Evolutionary conservation across 2,797 vertebrate genomes (phyloP), one percentile per base, ranked within the genome.

Genomic region (Leuciscus waleckii): DNA sequence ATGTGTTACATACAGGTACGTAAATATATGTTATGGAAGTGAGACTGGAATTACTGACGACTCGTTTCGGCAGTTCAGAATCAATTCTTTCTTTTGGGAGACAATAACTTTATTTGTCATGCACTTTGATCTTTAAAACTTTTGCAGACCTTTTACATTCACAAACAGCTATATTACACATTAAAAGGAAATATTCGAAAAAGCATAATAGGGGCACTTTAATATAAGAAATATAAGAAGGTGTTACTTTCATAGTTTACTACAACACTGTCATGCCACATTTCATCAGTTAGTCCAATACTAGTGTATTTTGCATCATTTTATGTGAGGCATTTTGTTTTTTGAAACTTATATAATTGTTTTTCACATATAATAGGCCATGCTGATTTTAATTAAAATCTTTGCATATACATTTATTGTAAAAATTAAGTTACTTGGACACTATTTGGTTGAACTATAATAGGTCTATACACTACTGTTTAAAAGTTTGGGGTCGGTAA

Each of bases 1-100:
- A 65, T 65, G 17, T 32, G 29, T 65, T 65, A 8, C 16, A 32
- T 17, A 32, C 63, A 32, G 63, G 63, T 65, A 65, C 7, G 14
- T 65, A 65, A 65, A 65, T 32, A 65, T 65, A 65, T 65, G 63
- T 65, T 65, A 65, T 65, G 29, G 63, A 65, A 65, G 63, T 32
- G 16, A 65, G 29, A 65, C 63, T 65, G 63, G 63, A 65, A 32
- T 32, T 65, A 65, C 16, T 32, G 63, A 65, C 1, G 29, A 32
- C 63, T 65, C 7, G 0, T 65, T 65, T 65, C 3, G 29, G 7
- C 63, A 32, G 63, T 65, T 29, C 5, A 16, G 14, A 65, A 65
- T 65, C 2, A 7, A 32, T 17, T 65, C 2, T 32, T 65, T 65
- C 6, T 32, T 65, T 65, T 65, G 14, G 29, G 29, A 17, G 14